Base-by-base conservation (phyloP, 2,888 invertebrate species). In the Danaus chrysippus region DNA sequence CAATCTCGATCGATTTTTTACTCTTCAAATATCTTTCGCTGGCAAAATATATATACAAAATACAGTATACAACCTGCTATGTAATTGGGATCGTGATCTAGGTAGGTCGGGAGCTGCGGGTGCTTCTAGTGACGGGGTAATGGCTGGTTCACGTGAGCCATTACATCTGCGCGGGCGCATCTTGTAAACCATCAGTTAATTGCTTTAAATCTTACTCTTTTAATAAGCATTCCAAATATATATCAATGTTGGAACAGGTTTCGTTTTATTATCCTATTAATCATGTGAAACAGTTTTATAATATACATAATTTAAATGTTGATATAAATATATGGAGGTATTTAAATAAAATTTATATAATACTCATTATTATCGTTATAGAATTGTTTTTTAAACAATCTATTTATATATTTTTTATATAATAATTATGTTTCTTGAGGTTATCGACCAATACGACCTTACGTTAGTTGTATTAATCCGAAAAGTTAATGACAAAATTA, bases 401-500 rank as follows among this genome's bases (percentile, higher is more conserved):
- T 34, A 34, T 34, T 34, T 6, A 34, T 34, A 34, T 34, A 5
- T 49, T 10, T 49, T 9, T 49, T 10, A 49, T 49, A 17, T 15
- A 11, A 34, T 5, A n/a, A 17, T 10, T 1, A 55, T 58, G 58
- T 60, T 56, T 55, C 23, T 42, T 56, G 41, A 58, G 64, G 63
- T 68, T 60, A 66, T 60, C 64, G 66, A 64, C 83, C 81, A 74
- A 58, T 81, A 79, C 78, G 86, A 79, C 84, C 87, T 82, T 76
- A 72, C 73, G 23, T 34, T 34, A 34, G 23, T 3, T 71, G 76
- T 84, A 80, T 83, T 87, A 87, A 88, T 88, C 84, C 83, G 63
- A 76, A 69, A 73, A 79, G 77, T 78, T 86, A 88, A 89, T 85
- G 76, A 86, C 81, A 83, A 90, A 89, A 90, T 90, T 83, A 84